Percentiles rank a stretch among this genome's conserved stretches.
Evolutionary conservation across 2,888 invertebrate genomes (phyloP).

Genomic region (Sclerodermus sp.): DNA sequence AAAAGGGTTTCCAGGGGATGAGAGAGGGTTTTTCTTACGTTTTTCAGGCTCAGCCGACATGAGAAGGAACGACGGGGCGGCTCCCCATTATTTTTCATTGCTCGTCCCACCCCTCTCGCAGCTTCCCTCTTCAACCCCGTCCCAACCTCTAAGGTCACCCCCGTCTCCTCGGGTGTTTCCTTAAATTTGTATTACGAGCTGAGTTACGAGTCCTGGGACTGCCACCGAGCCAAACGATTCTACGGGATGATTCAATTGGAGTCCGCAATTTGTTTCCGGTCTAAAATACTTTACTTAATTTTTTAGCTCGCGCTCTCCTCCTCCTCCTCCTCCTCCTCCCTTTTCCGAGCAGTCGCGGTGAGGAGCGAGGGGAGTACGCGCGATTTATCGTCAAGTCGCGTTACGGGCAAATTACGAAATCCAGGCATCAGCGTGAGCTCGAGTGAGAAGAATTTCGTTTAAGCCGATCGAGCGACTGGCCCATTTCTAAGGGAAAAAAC

Average conservation of each 20-base stretch:
- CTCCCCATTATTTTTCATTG: conserved; percentile 46
- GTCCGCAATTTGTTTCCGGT: conserved; percentile 26
- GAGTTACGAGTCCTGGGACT: conserved; percentile 24
- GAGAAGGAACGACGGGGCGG: conserved; percentile 34
- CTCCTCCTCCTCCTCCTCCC: too few species aligned
- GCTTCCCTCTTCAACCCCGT: conserved; percentile 1
- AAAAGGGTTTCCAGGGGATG: too few species aligned
- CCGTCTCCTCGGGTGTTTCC: conserved; percentile 18
- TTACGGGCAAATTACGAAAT: too few species aligned
- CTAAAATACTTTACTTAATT: too few species aligned
- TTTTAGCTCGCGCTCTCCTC: too few species aligned
- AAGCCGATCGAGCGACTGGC: too few species aligned
- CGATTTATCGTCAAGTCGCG: too few species aligned
- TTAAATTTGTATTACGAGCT: conserved; percentile 34
- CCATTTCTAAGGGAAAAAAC: too few species aligned
- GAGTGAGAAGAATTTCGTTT: not conserved
- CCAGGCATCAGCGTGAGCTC: too few species aligned
- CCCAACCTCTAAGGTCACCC: conserved; percentile 5
- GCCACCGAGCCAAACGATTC: conserved; percentile 19
- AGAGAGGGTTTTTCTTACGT: too few species aligned
- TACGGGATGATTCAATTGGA: conserved; percentile 33
- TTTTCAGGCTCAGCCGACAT: not conserved
- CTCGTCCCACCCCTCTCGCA: conserved; percentile 11
- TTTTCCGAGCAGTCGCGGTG: too few species aligned
- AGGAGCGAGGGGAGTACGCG: too few species aligned